A percentile compares a stretch with the other conserved stretches of the same genome.
phyloP scores from a whole-genome alignment of 2,888 invertebrate genomes.

The Craniophora ligustri region DNA sequence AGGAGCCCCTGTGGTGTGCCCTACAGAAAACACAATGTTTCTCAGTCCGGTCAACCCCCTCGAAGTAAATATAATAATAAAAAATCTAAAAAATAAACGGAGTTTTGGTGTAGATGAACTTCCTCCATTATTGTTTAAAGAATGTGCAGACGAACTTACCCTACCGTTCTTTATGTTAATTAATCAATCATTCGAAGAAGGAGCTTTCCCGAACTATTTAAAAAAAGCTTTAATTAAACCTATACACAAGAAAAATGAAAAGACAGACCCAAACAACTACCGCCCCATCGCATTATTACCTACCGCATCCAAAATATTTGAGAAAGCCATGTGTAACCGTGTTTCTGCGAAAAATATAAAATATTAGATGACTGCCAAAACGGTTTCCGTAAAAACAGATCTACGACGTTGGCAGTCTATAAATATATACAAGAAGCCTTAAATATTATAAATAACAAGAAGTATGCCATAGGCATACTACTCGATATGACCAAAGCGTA shows the following conservation, averaged over 20 bases:
- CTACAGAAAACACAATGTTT: constrained; percentile 7
- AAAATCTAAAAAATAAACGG: constrained; percentile 11
- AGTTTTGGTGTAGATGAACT: constrained; percentile 5
- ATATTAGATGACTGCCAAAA: constrained; percentile 15
- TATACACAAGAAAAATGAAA: constrained; percentile 22
- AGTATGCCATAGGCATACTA: neutral
- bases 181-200: constrained; percentile 1
- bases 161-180: neutral
- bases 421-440: constrained; percentile 12
- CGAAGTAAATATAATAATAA: constrained; percentile 7
- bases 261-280: constrained; percentile 27
- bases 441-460: constrained; percentile 6
- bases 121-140: neutral
- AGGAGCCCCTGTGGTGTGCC: neutral
- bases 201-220: neutral
- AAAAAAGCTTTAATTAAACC: constrained; percentile 24
- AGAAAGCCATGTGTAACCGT: constrained; percentile 14
- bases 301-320: constrained; percentile 25
- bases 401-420: constrained; percentile 5
- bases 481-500: constrained; percentile 4
- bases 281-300: constrained; percentile 38
- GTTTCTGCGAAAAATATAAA: constrained; percentile 21
- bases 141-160: constrained; percentile 1
- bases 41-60: neutral
- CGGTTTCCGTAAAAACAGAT: constrained; percentile 13